Base-by-base conservation (phyloP, 1,140 invertebrate genomes). In the Lepeophtheirus salmonis region DNA sequence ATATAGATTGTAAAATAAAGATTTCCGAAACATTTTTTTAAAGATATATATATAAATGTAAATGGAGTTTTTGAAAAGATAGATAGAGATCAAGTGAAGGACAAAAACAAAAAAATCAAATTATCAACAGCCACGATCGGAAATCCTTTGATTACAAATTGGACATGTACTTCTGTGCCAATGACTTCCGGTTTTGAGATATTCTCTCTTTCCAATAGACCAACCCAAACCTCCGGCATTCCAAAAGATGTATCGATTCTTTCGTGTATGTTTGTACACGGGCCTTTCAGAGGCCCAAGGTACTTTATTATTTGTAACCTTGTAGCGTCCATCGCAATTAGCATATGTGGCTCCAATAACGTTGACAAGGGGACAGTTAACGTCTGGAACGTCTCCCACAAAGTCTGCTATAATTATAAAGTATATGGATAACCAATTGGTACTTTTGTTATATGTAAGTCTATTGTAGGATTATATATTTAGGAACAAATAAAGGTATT, bases 161-260 rank as follows among this genome's bases (percentile, higher is more conserved):
- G n/a, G 18, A 50, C n/a, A 61, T 22, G 16, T 53, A 61, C 59
- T 61, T 53, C 59, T 61, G 49, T 61, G 59, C 59, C 59, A 61
- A 53, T 61, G 59, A 54, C 59, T 61, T 21, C 59, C 59, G 17
- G 59, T 22, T 25, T 49, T 61, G 21, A 61, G 59, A 22, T 61
- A 61, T 14, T 61, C 59, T 26, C 17, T 14, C 25, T 61, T 61
- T 49, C 59, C 59, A 20, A 61, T 61, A 23, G 50, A 53, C 59
- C 59, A 61, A 4, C 59, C 59, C 4, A 61, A 16, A 2, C 59
- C 59, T 3, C 50, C 50, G n/a, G 59, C 59, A 26, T 61, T 61
- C 59, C 59, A 61, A 54, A 61, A 61, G 17, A 61, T 61, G 25
- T 61, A 61, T 4, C 59, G 16, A 18, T 57, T 25, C 55, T 57